phyloP scores from a whole-genome alignment of 1,140 invertebrate genomes.

The Anthonomus grandis region DNA sequence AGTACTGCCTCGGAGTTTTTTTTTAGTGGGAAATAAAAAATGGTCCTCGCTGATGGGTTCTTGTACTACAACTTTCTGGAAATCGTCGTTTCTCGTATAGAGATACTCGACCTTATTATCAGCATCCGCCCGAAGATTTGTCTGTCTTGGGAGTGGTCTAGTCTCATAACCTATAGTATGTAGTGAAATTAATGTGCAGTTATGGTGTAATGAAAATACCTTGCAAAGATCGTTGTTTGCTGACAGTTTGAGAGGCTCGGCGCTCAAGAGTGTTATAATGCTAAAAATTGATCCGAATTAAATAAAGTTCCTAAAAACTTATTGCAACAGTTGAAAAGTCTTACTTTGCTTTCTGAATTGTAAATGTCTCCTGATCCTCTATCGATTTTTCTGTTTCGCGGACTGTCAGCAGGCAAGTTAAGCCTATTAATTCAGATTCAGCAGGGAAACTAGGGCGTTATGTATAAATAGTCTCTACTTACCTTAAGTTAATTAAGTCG shows the following conservation, averaged over 20 bases:
- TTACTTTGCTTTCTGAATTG: conserved; percentile 5
- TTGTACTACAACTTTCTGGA: conserved; percentile 13
- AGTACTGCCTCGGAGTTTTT: conserved; percentile 17
- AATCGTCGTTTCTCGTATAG: conserved; percentile 22
- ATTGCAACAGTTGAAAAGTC: background rate
- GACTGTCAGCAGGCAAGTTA: conserved; percentile 15
- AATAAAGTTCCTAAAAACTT: background rate
- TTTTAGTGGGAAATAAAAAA: conserved; percentile 31
- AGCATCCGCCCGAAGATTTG: background rate
- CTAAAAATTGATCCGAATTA: background rate
- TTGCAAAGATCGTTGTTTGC: background rate
- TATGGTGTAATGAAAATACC: background rate
- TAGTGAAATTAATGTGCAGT: background rate
- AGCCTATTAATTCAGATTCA: conserved; percentile 5
- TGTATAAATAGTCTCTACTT: conserved; percentile 1
- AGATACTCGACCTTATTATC: conserved; percentile 24
- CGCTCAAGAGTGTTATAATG: background rate
- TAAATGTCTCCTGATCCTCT: conserved; percentile 23
- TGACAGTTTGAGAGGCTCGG: background rate
- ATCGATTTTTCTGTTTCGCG: conserved; percentile 1
- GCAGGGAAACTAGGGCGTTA: background rate
- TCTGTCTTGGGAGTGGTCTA: conserved; percentile 9
- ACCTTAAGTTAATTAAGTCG: conserved; percentile 37
- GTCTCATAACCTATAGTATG: conserved; percentile 23
- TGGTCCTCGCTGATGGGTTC: conserved; percentile 21